Percentiles rank a stretch among this genome's conserved stretches.
phyloP scores from a whole-genome alignment of 2,797 vertebrate genomes.

The Enteromius fasciolatus region DNA sequence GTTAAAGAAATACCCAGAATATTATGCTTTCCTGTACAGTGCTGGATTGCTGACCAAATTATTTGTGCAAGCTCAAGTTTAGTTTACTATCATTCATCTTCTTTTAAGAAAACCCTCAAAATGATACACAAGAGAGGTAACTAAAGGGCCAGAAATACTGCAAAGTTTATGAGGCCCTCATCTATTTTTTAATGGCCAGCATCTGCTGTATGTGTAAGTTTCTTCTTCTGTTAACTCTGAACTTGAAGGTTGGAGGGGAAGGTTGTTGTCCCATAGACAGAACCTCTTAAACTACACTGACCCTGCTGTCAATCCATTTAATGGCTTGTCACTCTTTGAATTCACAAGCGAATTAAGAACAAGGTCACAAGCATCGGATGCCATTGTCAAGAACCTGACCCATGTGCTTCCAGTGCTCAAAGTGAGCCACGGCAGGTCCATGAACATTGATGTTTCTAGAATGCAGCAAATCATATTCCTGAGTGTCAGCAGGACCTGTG shows the following conservation, averaged over 20 bases:
- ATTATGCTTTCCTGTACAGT: background rate
- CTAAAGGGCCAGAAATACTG: background rate
- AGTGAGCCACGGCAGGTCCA: constrained; percentile 7
- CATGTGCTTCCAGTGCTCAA: background rate
- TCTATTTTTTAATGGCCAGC: constrained; percentile 2
- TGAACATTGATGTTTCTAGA: constrained; percentile 19
- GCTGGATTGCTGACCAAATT: background rate
- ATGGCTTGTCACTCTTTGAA: constrained; percentile 48
- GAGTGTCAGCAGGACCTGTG: background rate
- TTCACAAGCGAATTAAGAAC: constrained; percentile 33
- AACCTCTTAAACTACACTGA: constrained; percentile 49
- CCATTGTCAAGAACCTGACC: constrained; percentile 7
- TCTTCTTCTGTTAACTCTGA: background rate
- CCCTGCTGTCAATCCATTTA: constrained; percentile 55
- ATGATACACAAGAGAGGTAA: background rate
- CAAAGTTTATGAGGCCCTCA: background rate
- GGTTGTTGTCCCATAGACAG: constrained; percentile 38
- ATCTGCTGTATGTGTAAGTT: background rate
- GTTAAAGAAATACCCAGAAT: background rate
- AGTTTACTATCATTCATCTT: constrained; percentile 4
- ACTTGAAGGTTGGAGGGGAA: constrained; percentile 13
- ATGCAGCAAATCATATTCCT: background rate
- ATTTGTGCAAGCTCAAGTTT: background rate
- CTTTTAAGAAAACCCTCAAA: background rate
- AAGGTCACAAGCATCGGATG: constrained; percentile 21